phyloP scores from a whole-genome alignment of 1,140 invertebrate species.

The Dendrolimus punctatus region DNA sequence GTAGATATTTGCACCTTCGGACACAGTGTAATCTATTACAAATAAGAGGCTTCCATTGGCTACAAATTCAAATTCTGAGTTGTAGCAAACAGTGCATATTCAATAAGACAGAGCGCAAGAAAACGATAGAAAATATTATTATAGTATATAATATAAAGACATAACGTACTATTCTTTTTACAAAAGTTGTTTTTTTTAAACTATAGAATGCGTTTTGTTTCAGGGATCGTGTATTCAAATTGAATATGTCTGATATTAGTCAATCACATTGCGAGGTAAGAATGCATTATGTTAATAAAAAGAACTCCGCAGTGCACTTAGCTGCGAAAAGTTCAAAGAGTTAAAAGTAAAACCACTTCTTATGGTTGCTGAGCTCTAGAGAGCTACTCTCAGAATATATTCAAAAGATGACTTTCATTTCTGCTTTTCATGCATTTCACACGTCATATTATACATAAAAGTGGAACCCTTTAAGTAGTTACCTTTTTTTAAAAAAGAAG shows the following conservation, averaged over 20 bases:
- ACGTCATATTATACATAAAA: slow-evolving; percentile 19
- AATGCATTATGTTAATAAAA: slow-evolving; percentile 2
- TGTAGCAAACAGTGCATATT: no score
- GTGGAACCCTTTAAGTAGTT: slow-evolving; percentile 21
- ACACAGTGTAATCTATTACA: no score
- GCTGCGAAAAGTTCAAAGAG: slow-evolving; percentile 6
- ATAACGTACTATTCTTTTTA: no score
- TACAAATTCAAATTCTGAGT: no score
- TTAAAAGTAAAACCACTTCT: slow-evolving; percentile 25
- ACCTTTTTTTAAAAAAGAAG: no score
- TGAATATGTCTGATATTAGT: slow-evolving; percentile 81
- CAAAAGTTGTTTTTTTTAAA: no score
- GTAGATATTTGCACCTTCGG: no score
- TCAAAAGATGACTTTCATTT: slow-evolving; percentile 6
- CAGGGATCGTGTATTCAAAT: slow-evolving; percentile 81
- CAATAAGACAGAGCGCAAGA: no score
- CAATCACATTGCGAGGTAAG: slow-evolving; percentile 82
- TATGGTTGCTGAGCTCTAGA: slow-evolving; percentile 23
- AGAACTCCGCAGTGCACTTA: no score
- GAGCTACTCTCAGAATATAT: slow-evolving; percentile 15
- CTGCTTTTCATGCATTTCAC: slow-evolving; percentile 35
- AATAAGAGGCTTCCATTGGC: no score
- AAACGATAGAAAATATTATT: no score
- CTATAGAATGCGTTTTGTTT: slow-evolving; percentile 45
- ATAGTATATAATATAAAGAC: no score